Conservation (phyloP, 2,797 vertebrate genomes). For the Takifugu rubripes region DNA sequence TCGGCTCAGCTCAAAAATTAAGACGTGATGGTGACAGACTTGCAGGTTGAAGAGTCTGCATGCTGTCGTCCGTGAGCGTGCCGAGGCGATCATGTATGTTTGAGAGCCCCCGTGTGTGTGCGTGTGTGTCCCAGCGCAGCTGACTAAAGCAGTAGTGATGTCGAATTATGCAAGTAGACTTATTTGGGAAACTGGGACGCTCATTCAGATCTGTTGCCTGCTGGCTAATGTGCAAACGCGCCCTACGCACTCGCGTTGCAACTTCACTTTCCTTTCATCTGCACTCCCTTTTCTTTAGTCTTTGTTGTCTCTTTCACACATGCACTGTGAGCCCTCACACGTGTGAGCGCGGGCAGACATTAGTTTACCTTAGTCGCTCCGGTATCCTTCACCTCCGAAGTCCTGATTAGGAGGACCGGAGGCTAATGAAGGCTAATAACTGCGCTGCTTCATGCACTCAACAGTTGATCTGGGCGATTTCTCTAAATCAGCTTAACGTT, state of each 20-base stretch:
- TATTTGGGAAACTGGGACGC: slow-evolving; percentile 73
- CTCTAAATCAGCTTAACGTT: too few relatives aligned
- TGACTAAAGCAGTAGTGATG: slow-evolving; percentile 59
- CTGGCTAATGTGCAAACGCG: slow-evolving; percentile 29
- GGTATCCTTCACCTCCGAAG: background rate
- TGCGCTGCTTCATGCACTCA: background rate
- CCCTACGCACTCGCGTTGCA: slow-evolving; percentile 12
- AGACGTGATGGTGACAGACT: too few relatives aligned
- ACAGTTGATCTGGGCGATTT: too few relatives aligned
- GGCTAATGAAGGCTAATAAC: background rate
- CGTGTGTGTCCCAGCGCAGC: slow-evolving; percentile 39
- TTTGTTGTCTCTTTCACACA: slow-evolving; percentile 12
- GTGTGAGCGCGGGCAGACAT: background rate
- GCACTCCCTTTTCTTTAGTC: slow-evolving; percentile 1
- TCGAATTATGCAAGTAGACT: slow-evolving; percentile 63
- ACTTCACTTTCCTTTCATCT: slow-evolving; percentile 32
- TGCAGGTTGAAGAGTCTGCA: too few relatives aligned
- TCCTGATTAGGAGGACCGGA: background rate
- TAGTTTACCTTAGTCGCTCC: background rate
- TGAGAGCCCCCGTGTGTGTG: slow-evolving; percentile 5
- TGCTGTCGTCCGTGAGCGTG: slow-evolving; percentile 5
- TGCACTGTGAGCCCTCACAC: too few relatives aligned
- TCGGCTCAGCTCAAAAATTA: too few relatives aligned
- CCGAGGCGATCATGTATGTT: slow-evolving; percentile 26
- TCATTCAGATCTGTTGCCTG: slow-evolving; percentile 50